Base-by-base conservation (phyloP, 1,140 invertebrate species). In the Diorhabda elongata region DNA sequence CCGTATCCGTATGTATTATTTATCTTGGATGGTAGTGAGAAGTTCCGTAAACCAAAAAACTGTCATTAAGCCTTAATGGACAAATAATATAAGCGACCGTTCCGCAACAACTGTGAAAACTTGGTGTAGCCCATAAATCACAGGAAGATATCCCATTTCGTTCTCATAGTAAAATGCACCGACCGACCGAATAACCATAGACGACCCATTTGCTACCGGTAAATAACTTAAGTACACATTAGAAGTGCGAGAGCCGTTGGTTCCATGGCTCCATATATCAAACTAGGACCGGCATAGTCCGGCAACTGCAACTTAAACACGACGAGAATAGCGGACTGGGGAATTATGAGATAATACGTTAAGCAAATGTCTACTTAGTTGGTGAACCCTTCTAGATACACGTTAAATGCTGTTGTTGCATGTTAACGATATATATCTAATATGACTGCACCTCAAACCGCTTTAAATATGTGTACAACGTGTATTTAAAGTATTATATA, bases 271-370 rank as follows among this genome's bases (percentile, higher is more conserved):
- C 74, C 71, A 78, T 78, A 77, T 78, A 78, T 78, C 77, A 78
- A 71, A 52, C 70, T 69, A 70, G 67, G 71, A 74, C 73, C 6
- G 73, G 72, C 71, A 67, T 71, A 75, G 75, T 74, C 76, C 76
- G 63, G 73, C 67, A 64, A 64, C 44, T 64, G 45, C 75, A 77
- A 77, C 77, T 78, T 78, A 78, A 78, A 78, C 76, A 78, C 77
- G 76, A 76, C 74, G 59, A 6, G 11, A 61, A 61, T 11, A 11
- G 42, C 6, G 59, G 3, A 44, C 72, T 57, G 26, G 73, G 75
- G 76, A 79, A 77, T 79, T 79, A 79, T 78, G 76, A 77, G 77
- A 77, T 79, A 79, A 79, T 79, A 77, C 77, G 75, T 78, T 79
- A 75, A 72, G 75, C 73, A 79, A 79, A 79, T 77, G 77, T 79